These are phyloP conservation scores for Stichopus chloronotus DNA, from an alignment of 35 echinoderm and acorn worm genomes.

Conservation along the genomic window DNA sequence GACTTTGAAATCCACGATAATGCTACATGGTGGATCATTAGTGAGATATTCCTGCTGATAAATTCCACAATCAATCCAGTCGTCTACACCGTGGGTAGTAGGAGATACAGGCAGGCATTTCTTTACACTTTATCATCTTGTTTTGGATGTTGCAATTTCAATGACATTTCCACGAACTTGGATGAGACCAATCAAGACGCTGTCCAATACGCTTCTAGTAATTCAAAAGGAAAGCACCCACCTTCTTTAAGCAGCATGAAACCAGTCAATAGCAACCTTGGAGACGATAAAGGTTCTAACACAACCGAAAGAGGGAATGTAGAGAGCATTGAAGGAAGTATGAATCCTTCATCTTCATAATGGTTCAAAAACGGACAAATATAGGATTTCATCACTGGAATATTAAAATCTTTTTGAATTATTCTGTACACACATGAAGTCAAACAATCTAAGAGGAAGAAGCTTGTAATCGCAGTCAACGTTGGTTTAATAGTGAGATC, in stretches of 20 bases:
- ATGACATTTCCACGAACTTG: not conserved
- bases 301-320: not conserved
- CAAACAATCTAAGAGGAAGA: no score
- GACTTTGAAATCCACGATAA: not conserved
- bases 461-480: no score
- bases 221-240: not conserved
- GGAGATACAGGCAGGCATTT: not conserved
- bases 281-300: not conserved
- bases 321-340: not conserved
- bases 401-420: no score
- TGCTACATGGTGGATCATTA: not conserved
- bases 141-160: not conserved
- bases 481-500: no score
- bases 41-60: constrained; percentile 3
- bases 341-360: no score
- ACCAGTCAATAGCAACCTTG: not conserved
- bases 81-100: constrained; percentile 5
- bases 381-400: no score
- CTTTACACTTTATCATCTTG: not conserved
- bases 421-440: no score
- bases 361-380: no score
- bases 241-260: not conserved
- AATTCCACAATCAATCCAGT: constrained; percentile 25
- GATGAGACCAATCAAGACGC: not conserved
- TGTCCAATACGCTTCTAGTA: not conserved